Evolutionary conservation across 2,113 vertebrate genomes (phyloP).

Genomic region (Mus musculus): DNA sequence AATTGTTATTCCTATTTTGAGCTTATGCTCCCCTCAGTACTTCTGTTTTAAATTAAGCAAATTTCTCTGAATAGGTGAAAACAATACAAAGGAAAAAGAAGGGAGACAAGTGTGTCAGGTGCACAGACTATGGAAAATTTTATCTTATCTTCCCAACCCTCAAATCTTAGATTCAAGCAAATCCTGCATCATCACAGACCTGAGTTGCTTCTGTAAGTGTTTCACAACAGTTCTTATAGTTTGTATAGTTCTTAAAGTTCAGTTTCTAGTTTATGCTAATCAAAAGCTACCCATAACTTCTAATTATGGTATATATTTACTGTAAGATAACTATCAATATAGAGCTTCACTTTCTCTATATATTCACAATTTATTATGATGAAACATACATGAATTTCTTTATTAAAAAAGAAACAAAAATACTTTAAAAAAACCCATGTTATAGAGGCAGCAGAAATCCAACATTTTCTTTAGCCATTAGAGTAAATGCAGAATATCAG

Average conservation of each 20-base stretch:
- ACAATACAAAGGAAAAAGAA: not conserved
- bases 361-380: constrained; percentile 64
- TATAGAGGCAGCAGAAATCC: not conserved
- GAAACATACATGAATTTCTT: constrained; percentile 73
- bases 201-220: constrained; percentile 47
- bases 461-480: not conserved
- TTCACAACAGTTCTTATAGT: constrained; percentile 68
- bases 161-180: not conserved
- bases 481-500: not conserved
- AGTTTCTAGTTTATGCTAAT: constrained; percentile 51
- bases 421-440: not conserved
- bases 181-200: constrained; percentile 71
- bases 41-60: not conserved
- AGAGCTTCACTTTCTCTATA: constrained; percentile 36
- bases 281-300: constrained; percentile 70
- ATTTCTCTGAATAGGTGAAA: not conserved
- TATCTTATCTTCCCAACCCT: not conserved
- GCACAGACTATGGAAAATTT: not conserved
- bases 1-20: constrained; percentile 31
- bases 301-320: constrained; percentile 80
- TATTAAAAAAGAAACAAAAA: constrained; percentile 41
- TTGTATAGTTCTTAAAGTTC: constrained; percentile 62
- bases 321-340: constrained; percentile 74
- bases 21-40: not conserved
- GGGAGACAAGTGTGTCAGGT: not conserved